A percentile compares a stretch with the other conserved stretches of the same genome.
These are phyloP conservation scores for Corythornis cristatus DNA, from an alignment of 2,113 vertebrate genomes.

Conservation along the genomic window DNA sequence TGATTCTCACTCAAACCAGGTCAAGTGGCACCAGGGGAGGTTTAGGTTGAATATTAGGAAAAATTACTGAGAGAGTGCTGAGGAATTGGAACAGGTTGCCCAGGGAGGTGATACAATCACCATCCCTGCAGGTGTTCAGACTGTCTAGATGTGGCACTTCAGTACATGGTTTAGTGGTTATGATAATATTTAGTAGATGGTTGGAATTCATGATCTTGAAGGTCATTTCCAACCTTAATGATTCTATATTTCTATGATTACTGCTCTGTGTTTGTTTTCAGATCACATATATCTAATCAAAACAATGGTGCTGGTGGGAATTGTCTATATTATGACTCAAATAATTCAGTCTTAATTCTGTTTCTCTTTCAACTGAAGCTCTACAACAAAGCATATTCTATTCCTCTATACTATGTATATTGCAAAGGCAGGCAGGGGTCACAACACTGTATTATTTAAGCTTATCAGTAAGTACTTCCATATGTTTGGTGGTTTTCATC, in stretches of 20 bases:
- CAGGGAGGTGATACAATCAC: no score
- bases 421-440: not conserved
- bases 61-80: no score
- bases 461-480: not conserved
- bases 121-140: no score
- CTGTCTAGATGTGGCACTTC: no score
- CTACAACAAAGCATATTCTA: not conserved
- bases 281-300: not conserved
- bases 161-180: no score
- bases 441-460: not conserved
- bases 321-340: not conserved
- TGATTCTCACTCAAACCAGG: no score
- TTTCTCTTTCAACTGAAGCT: not conserved
- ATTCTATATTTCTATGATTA: not conserved
- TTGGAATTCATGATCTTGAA: no score
- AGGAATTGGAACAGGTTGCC: no score
- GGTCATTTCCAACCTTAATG: no score
- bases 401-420: not conserved
- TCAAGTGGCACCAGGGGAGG: no score
- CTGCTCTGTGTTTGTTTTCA: not conserved
- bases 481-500: not conserved
- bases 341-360: not conserved
- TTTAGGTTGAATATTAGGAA: no score
- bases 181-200: no score
- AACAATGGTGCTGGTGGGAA: not conserved